Evolutionary conservation across 2,888 invertebrate species (phyloP).

Genomic region (Portevinia maculata): DNA sequence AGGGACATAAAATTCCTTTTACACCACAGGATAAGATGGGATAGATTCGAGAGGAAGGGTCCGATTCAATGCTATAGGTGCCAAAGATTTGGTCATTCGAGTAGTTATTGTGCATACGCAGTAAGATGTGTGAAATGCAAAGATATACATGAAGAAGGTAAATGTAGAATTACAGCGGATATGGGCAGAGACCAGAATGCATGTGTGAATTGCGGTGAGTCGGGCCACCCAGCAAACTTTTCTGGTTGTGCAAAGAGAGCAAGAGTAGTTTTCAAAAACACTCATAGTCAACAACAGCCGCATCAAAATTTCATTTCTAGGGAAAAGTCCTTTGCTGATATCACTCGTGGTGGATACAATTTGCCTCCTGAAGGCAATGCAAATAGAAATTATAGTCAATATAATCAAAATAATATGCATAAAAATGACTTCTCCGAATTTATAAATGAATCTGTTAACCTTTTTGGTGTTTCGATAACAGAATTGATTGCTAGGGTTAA

Average conservation of each 20-base stretch:
- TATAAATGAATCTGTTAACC: neutral
- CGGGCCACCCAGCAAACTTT: neutral
- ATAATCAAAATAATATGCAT: too few relatives aligned
- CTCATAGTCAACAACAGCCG: neutral
- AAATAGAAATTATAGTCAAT: neutral
- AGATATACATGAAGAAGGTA: neutral
- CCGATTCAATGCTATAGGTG: neutral
- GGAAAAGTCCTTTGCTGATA: neutral
- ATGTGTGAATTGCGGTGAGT: neutral
- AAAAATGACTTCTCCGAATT: neutral
- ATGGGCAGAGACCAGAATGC: neutral
- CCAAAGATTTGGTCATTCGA: neutral
- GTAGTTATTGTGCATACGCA: neutral
- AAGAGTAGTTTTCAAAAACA: neutral
- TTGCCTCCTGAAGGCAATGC: neutral
- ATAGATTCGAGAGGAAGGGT: neutral
- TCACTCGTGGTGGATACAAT: neutral
- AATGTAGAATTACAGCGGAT: neutral
- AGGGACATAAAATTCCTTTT: neutral
- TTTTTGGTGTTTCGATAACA: conserved; percentile 14
- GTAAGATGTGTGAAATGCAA: neutral
- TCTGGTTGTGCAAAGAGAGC: neutral
- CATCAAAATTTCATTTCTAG: neutral
- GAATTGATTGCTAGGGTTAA: neutral
- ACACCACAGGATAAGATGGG: neutral